Base-by-base conservation (phyloP, 92 coral and sea anemone species). In the Desmophyllum pertusum region DNA sequence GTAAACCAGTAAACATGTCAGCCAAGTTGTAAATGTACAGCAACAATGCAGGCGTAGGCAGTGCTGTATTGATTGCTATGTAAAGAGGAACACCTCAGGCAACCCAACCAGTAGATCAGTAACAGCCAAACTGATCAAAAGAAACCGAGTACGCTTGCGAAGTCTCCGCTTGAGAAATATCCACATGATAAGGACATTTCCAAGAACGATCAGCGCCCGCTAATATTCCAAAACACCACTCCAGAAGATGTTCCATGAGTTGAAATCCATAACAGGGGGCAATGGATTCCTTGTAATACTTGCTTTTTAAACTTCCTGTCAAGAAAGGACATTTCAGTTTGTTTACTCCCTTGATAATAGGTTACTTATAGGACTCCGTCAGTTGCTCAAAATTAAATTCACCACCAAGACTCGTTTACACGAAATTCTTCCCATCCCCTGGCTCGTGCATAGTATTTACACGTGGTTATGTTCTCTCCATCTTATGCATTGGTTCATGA, bases 201-300 rank as follows among this genome's bases (percentile, higher is more conserved):
- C 76, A 40, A 23, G 27, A 41, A 43, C 53, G 8, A 23, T 71
- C 36, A 71, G 5, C 23, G 37, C 21, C n/a, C 48, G 50, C 76
- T 17, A 71, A 23, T 5, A 71, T 21, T 71, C 76, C 53, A 39
- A 71, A 71, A 43, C 48, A 71, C 53, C 19, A 41, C 48, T 25
- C 76, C 76, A 71, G 35, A 71, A 2, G 8, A 71, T 71, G 76
- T 71, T 71, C 76, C 76, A 71, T 8, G 48, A 21, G 48, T 41
- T 71, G 19, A 71, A 71, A 71, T 71, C 35, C 76, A 71, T 71
- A 7, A 30, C 70, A 63, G 70, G 4, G 31, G 9, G 40, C n/a
- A 2, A 10, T 27, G 8, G 35, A 4, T 63, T 63, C 38, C 69
- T 63, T 23, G 61, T 19, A 10, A 53, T 53, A 10, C 27, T 53